phyloP scores from a whole-genome alignment of 2,113 vertebrate genomes.

The Psettodes erumei region DNA sequence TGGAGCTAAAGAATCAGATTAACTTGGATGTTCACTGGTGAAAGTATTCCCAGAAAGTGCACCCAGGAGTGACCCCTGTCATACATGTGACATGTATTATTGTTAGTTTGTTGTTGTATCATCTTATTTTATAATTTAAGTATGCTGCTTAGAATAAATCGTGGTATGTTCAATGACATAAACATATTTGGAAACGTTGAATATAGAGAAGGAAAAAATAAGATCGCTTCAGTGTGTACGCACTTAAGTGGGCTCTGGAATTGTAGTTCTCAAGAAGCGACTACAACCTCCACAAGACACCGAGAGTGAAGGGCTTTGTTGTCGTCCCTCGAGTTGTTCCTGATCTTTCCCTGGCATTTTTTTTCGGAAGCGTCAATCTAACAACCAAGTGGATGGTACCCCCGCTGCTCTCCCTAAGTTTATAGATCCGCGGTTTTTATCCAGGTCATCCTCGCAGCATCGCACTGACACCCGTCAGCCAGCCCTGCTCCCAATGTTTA shows the following conservation, averaged over 20 bases:
- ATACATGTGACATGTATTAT: too few species aligned
- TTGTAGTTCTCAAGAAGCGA: slow-evolving; percentile 21
- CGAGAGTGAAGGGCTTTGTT: slow-evolving; percentile 11
- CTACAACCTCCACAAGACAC: slow-evolving; percentile 47
- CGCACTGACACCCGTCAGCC: slow-evolving; percentile 22
- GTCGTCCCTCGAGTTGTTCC: not conserved
- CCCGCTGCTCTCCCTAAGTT: accelerated
- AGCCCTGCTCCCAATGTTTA: slow-evolving; percentile 69
- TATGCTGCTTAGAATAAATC: too few species aligned
- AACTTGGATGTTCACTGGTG: too few species aligned
- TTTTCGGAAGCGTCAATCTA: slow-evolving; percentile 12
- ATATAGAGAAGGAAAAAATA: too few species aligned
- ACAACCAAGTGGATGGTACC: not conserved
- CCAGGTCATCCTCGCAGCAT: slow-evolving; percentile 41
- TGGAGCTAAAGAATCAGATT: too few species aligned
- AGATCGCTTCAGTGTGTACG: too few species aligned
- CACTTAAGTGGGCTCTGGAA: slow-evolving; percentile 6
- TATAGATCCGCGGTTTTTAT: not conserved
- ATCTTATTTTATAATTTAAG: too few species aligned
- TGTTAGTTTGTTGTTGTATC: too few species aligned
- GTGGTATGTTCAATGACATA: too few species aligned
- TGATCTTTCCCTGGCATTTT: not conserved
- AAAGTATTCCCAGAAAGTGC: not conserved
- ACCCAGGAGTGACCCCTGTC: too few species aligned
- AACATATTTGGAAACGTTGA: too few species aligned